A percentile compares a stretch with the other conserved stretches of the same genome.
Conservation (phyloP, 2,113 vertebrate species). For the Heptranchias perlo region DNA sequence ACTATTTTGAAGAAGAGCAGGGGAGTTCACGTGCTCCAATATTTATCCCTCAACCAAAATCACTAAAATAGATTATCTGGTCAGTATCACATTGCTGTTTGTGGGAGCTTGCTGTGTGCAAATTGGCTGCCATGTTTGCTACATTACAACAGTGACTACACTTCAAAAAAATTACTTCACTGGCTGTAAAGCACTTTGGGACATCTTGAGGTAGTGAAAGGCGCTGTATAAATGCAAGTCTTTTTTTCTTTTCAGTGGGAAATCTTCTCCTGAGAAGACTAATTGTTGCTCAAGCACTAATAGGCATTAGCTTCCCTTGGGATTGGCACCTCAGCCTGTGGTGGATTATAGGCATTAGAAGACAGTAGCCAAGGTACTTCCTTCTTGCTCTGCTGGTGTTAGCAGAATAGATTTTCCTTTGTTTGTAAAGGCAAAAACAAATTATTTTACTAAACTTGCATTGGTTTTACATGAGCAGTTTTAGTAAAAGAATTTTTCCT, state of each 20-base stretch:
- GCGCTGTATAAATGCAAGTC: background rate
- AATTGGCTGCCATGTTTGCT: background rate
- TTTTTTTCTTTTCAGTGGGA: background rate
- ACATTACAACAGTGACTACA: background rate
- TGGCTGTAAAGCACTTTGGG: background rate
- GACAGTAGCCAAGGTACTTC: background rate
- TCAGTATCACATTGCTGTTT: background rate
- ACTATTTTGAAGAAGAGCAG: background rate
- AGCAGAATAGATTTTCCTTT: background rate
- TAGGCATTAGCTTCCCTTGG: background rate
- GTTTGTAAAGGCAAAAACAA: background rate
- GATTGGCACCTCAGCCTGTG: background rate
- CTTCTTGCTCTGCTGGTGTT: background rate
- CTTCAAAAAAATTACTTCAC: background rate
- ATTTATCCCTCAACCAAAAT: background rate
- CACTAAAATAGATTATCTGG: background rate
- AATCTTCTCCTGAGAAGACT: background rate
- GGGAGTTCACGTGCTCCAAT: background rate
- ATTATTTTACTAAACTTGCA: background rate
- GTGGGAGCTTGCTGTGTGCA: background rate
- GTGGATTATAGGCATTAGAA: background rate
- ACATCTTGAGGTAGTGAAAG: background rate
- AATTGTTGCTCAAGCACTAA: background rate
- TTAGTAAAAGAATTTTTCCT: background rate
- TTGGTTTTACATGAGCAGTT: background rate